Evolutionary conservation across 2,797 vertebrate genomes (phyloP), one percentile per base, ranked within the genome.

Genomic region (Phataginus tetradactyla): DNA sequence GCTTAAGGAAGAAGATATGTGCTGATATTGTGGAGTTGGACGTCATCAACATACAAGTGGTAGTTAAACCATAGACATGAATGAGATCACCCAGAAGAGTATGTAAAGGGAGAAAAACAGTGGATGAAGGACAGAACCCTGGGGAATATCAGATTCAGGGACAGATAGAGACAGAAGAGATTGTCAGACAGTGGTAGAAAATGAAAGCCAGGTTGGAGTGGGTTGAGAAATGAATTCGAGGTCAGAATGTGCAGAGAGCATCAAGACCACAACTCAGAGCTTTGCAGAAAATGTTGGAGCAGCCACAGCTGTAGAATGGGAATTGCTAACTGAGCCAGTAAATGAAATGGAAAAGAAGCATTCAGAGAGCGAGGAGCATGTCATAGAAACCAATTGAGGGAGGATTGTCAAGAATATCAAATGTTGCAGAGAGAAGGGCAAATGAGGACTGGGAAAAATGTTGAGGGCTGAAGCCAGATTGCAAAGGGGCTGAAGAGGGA

Each of bases 151-250:
- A 93, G 61, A 34, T 51, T 80, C 89, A 89, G 45, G 21, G 27
- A 92, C 42, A 72, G 45, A 81, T 1, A 45, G 51, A 88, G 32
- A 85, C 12, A 74, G 69, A 90, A 59, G 15, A 27, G 91, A 90
- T 92, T 71, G 77, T 81, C n/a, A 91, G 45, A 66, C 15, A 93
- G 4, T 61, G 55, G 17, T 42, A 90, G 29, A 91, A 86, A 85
- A 80, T 63, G 55, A 91, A 94, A 93, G 34, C 18, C 57, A 83
- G 15, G 14, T 61, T 88, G 42, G 9, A 93, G 45, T 37, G 59
- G 15, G 17, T 81, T 91, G 57, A 93, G 55, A 90, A 83, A 95
- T 55, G 37, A 87, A 87, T 78, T 83, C 55, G 20, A 94, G 32
- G 37, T 79, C 42, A 77, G 20, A 12, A 91, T 5, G 2, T 84